These are phyloP conservation scores for Leptatherina wallacei DNA, from an alignment of 2,797 vertebrate species.

Conservation along the genomic window DNA sequence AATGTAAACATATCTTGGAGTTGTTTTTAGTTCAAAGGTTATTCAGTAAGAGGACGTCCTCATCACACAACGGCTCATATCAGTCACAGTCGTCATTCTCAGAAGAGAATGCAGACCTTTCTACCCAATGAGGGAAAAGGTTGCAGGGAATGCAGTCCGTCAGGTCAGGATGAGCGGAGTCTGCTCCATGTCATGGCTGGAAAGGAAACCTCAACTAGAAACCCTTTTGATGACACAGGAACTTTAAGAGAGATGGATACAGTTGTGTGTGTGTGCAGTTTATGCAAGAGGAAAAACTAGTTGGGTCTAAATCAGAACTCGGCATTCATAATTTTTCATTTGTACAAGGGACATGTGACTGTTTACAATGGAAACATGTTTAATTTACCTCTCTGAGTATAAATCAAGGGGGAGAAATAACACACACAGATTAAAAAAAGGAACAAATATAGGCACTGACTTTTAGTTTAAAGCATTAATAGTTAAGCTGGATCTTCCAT, in stretches of 20 bases:
- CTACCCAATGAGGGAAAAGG: conserved; percentile 75
- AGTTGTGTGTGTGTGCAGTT: background rate
- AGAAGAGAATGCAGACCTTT: conserved; percentile 64
- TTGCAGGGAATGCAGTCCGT: conserved; percentile 75
- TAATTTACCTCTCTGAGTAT: background rate
- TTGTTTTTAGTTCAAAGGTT: conserved; percentile 63
- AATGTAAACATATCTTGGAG: conserved; percentile 73
- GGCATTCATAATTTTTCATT: background rate
- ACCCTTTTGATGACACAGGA: conserved; percentile 4
- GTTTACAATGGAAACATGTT: conserved; percentile 10
- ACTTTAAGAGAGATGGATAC: background rate
- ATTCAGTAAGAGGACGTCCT: conserved; percentile 47
- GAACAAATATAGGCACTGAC: background rate
- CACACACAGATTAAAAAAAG: background rate
- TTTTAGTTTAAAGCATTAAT: background rate
- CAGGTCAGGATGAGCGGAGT: conserved; percentile 66
- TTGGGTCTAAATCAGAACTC: background rate
- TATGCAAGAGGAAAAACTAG: background rate
- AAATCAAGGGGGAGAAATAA: background rate
- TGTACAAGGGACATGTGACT: background rate
- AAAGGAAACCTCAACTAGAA: conserved; percentile 13
- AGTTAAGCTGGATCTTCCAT: background rate
- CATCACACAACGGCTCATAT: conserved; percentile 45
- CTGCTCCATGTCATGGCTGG: conserved; percentile 51
- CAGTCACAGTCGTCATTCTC: conserved; percentile 66